Conservation (phyloP, 2,113 vertebrate species). For the Phyllopteryx taeniolatus region DNA sequence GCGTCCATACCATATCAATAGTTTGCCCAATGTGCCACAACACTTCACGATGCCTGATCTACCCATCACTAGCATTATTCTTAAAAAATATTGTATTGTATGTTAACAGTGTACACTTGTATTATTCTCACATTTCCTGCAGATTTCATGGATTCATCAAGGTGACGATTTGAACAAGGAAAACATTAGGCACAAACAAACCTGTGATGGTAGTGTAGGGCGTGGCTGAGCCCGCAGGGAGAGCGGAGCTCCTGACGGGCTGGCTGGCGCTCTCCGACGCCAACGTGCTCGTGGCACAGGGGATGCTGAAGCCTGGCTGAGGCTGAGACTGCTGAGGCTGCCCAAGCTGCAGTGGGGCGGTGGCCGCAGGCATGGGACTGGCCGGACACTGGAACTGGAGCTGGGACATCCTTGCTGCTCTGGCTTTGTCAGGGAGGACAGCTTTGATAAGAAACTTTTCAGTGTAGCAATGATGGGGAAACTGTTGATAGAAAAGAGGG, state of each 20-base stretch:
- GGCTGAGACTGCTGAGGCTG: slow-evolving; percentile 51
- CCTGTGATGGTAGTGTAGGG: slow-evolving; percentile 88
- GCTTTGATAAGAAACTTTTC: slow-evolving; percentile 31
- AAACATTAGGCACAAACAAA: slow-evolving; percentile 36
- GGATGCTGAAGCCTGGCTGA: slow-evolving; percentile 86
- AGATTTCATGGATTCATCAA: neutral
- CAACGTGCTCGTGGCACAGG: slow-evolving; percentile 82
- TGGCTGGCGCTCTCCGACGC: slow-evolving; percentile 94
- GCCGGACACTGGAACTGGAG: slow-evolving; percentile 86
- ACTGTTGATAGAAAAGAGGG: slow-evolving; percentile 19
- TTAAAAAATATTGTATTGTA: no score
- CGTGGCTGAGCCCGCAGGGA: slow-evolving; percentile 88
- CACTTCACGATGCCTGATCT: no score
- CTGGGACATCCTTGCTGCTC: slow-evolving; percentile 84
- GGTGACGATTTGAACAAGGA: no score
- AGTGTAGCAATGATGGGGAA: slow-evolving; percentile 31
- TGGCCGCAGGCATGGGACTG: slow-evolving; percentile 79
- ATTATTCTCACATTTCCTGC: no score
- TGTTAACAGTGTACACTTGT: no score
- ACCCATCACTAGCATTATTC: no score
- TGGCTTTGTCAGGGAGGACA: neutral
- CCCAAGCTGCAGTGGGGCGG: slow-evolving; percentile 65
- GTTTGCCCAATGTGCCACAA: no score
- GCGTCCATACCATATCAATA: no score
- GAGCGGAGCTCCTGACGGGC: slow-evolving; percentile 88